Base-by-base conservation (phyloP, 2,113 vertebrate genomes). In the Galeopterus variegatus region DNA sequence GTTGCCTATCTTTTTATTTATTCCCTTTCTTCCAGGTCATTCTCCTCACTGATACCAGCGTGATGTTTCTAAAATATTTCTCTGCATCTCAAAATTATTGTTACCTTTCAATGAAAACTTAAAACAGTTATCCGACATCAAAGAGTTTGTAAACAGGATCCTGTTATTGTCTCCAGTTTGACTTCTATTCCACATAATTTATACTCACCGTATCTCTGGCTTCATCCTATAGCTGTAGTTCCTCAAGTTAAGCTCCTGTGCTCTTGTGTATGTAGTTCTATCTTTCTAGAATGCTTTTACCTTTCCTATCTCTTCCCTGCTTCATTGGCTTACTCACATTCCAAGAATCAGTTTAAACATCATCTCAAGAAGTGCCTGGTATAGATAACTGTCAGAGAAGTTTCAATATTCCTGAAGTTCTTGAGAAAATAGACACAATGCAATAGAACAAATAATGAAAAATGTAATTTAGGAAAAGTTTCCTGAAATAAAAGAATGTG, bases 71-170 rank as follows among this genome's bases (percentile, higher is more conserved):
- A 48, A 86, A 81, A 70, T 50, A 87, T 75, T 81, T 23, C n/a
- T 79, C 2, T 5, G 52, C 17, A 76, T 10, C 3, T 70, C 36
- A 86, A 89, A 96, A 58, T 41, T 3, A 3, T 60, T 67, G 21
- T 87, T 75, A 45, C 33, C 52, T 79, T 70, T 96, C 79, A 85
- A 72, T 48, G 48, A 94, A 93, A 86, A 65, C 60, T 73, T 33
- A 65, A 64, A 88, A 50, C 58, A 36, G 52, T 64, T 77, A 36
- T 26, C 80, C 80, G 56, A 28, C 45, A 54, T 33, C 14, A 60
- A 52, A 67, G 31, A 36, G 58, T 89, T 93, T 95, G 50, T 15
- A 15, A 41, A 79, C 17, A 52, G 23, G n/a, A 54, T 58, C 48
- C 21, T 54, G 24, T 52, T 19, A 80, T 18, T 67, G 18, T 52